phyloP scores from a whole-genome alignment of 2,888 invertebrate species.

The Patella depressa region DNA sequence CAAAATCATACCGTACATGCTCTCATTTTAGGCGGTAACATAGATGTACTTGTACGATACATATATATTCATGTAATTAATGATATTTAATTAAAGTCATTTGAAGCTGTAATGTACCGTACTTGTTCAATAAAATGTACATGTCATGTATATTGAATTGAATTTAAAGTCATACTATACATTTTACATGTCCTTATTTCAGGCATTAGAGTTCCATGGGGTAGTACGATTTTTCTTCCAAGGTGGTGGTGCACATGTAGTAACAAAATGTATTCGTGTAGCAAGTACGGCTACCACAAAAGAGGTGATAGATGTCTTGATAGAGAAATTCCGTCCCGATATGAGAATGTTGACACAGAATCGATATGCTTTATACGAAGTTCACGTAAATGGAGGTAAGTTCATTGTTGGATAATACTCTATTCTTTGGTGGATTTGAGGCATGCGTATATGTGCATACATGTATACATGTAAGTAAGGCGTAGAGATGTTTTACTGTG shows the following conservation, averaged over 20 bases:
- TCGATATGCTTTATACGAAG: slow-evolving; percentile 76
- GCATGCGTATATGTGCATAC: not conserved
- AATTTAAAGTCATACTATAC: not conserved
- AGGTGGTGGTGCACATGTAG: slow-evolving; percentile 95
- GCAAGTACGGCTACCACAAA: slow-evolving; percentile 95
- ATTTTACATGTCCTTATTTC: slow-evolving; percentile 68
- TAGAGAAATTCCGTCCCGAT: slow-evolving; percentile 99
- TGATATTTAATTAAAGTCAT: too few species aligned
- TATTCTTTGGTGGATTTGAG: not conserved
- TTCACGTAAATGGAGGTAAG: slow-evolving; percentile 81
- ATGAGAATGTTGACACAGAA: slow-evolving; percentile 88
- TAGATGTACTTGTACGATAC: too few species aligned
- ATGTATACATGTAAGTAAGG: not conserved
- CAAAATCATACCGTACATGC: too few species aligned
- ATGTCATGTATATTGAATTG: too few species aligned
- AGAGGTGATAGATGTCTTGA: slow-evolving; percentile 96
- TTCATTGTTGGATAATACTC: not conserved
- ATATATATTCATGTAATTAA: too few species aligned
- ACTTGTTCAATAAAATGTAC: too few species aligned
- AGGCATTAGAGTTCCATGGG: slow-evolving; percentile 98
- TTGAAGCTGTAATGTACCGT: too few species aligned
- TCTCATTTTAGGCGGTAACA: too few species aligned
- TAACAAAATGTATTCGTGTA: slow-evolving; percentile 98
- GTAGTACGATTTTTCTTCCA: slow-evolving; percentile 99
- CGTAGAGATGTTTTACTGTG: too few species aligned